phyloP scores from a whole-genome alignment of 2,113 vertebrate genomes.

The Podocnemis expansa region DNA sequence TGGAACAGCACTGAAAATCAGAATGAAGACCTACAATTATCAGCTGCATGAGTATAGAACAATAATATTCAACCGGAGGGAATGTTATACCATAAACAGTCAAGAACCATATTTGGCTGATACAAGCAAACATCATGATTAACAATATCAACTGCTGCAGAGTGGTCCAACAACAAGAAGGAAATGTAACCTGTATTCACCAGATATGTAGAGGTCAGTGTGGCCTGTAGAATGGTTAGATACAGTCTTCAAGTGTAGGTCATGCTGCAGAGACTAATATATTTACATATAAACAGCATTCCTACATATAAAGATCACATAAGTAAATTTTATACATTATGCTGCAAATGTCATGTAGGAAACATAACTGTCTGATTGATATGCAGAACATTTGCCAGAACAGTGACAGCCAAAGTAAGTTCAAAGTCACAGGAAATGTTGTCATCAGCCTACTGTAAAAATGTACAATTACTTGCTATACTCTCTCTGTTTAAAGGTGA shows the following conservation, averaged over 20 bases:
- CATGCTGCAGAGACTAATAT: slow-evolving; percentile 7
- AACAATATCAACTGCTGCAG: background rate
- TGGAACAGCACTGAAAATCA: background rate
- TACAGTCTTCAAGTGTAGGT: background rate
- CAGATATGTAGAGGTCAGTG: slow-evolving; percentile 32
- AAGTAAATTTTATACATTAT: slow-evolving; percentile 71
- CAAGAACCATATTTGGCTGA: background rate
- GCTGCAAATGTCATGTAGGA: slow-evolving; percentile 64
- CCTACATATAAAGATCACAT: slow-evolving; percentile 66
- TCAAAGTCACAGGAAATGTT: slow-evolving; percentile 80
- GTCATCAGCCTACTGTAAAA: slow-evolving; percentile 78
- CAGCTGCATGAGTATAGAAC: background rate
- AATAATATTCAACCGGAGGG: slow-evolving; percentile 6
- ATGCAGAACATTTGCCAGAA: slow-evolving; percentile 72
- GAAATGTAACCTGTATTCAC: background rate
- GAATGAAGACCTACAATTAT: background rate
- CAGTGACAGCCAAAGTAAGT: slow-evolving; percentile 77
- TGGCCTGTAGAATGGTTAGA: background rate
- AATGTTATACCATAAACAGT: background rate
- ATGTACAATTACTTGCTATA: slow-evolving; percentile 76
- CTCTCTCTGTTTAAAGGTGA: slow-evolving; percentile 78
- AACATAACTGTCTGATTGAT: slow-evolving; percentile 74
- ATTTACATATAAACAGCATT: slow-evolving; percentile 64
- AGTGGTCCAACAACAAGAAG: background rate
- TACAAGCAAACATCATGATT: background rate